Base-by-base conservation (phyloP, 2,113 vertebrate species). In the Nesogale talazaci region DNA sequence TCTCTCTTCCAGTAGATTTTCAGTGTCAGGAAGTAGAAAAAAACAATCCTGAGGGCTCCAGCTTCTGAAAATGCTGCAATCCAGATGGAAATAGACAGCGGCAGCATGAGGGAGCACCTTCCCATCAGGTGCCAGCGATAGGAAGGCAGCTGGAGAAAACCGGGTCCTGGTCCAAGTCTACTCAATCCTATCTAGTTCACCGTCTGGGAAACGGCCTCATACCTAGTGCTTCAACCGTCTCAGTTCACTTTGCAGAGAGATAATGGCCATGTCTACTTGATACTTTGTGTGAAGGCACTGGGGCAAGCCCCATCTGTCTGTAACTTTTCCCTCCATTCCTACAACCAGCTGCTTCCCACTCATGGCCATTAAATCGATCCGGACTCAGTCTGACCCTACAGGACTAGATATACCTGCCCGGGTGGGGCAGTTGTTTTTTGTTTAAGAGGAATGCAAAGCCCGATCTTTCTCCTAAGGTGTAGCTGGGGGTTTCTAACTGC, bases 21-120 rank as follows among this genome's bases (percentile, higher is more conserved):
- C 91, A 87, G 74, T 67, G 82, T 90, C 36, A 38, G 76, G 29
- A 36, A 52, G 78, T 46, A 76, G n/a, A n/a, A n/a, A n/a, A n/a
- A 75, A 65, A 0, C 77, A 17, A 74, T 67, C 67, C 52, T 3
- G 4, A 82, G 46, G 2, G 36, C 69, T 19, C 19, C 36, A 81
- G n/a, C 52, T 57, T 65, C 59, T 79, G 22, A 34, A 80, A 83
- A 79, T 57, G 20, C 36, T 31, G 9, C 0, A 12, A 61, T 56
- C 65, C 31, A 1, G 27, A 83, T 29, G 12, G 59, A 72, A 69
- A 59, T 27, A 56, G 61, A 67, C 9, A 19, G 12, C 5, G 29
- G 57, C 5, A 34, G 57, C 5, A 34, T 22, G 76, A 38, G 5
- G 5, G 36, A 1, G 22, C 1, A 57, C 23, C 36, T 80, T 72